These are phyloP conservation scores for Labeo calbasu DNA, from an alignment of 2,797 vertebrate genomes.

Conservation along the genomic window DNA sequence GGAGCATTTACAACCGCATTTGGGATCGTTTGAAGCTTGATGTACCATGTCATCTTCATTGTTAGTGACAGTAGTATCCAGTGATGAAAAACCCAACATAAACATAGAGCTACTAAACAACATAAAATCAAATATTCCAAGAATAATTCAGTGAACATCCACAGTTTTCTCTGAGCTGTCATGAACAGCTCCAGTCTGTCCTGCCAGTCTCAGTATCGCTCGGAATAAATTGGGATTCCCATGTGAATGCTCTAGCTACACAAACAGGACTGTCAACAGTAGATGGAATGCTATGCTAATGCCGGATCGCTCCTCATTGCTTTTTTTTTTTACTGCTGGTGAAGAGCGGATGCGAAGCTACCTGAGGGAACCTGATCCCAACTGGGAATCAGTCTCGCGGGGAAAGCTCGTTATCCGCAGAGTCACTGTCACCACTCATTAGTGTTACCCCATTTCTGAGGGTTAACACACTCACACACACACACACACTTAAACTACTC, in stretches of 20 bases:
- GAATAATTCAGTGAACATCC: slow-evolving; percentile 8
- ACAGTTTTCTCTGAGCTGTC: not conserved
- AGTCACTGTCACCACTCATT: slow-evolving; percentile 51
- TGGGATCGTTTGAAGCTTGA: too few species aligned
- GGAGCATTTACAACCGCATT: too few species aligned
- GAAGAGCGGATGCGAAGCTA: slow-evolving; percentile 47
- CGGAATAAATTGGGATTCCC: slow-evolving; percentile 51
- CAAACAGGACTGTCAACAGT: slow-evolving; percentile 32
- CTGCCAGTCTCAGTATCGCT: slow-evolving; percentile 29
- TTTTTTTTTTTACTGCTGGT: slow-evolving; percentile 28
- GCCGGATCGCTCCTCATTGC: slow-evolving; percentile 42
- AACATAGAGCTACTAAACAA: not conserved
- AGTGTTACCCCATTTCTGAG: slow-evolving; percentile 37
- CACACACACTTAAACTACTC: slow-evolving; percentile 24
- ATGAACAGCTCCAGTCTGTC: not conserved
- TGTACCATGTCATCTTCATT: not conserved
- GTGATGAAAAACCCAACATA: not conserved
- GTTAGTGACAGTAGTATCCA: not conserved
- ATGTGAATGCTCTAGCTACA: slow-evolving; percentile 31
- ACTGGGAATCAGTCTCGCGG: slow-evolving; percentile 27
- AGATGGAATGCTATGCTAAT: slow-evolving; percentile 54
- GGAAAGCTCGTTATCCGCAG: slow-evolving; percentile 44
- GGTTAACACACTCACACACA: slow-evolving; percentile 31
- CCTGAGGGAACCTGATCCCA: slow-evolving; percentile 51
- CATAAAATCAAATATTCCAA: slow-evolving; percentile 7